A percentile compares a stretch with the other conserved stretches of the same genome.
Evolutionary conservation across 2,797 vertebrate species (phyloP).

Genomic region (Tolypeutes matacus): DNA sequence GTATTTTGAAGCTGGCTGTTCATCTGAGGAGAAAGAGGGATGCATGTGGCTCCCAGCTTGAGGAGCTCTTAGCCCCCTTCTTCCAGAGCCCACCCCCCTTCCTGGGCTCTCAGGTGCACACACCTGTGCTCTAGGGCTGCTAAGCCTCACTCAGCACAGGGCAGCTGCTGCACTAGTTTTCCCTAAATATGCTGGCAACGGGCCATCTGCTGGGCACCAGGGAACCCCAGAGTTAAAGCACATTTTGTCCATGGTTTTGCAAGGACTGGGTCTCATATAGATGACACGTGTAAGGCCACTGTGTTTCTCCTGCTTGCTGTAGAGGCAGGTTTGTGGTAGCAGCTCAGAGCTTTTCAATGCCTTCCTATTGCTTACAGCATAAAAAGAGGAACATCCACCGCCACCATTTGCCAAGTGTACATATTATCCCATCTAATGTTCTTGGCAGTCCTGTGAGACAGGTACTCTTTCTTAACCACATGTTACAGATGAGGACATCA

Average conservation of each 20-base stretch:
- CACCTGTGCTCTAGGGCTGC: neutral
- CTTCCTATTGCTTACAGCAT: rapidly evolving
- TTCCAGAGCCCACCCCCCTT: neutral
- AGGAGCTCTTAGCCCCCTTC: neutral
- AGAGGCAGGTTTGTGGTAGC: neutral
- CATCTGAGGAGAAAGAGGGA: neutral
- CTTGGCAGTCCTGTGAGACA: neutral
- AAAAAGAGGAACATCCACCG: too few species aligned
- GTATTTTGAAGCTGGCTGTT: too few species aligned
- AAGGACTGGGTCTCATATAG: neutral
- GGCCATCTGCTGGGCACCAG: neutral
- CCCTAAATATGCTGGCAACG: neutral
- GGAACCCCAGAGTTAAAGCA: neutral
- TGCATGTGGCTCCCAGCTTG: rapidly evolving
- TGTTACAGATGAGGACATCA: too few species aligned
- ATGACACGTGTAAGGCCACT: neutral
- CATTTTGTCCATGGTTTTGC: neutral
- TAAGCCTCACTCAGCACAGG: neutral
- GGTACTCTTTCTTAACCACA: neutral
- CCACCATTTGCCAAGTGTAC: neutral
- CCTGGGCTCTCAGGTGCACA: neutral
- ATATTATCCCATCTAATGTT: neutral
- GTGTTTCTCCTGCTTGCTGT: neutral
- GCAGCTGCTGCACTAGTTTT: neutral
- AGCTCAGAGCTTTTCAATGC: neutral